phyloP scores from a whole-genome alignment of 2,888 invertebrate species.

The Alcis repandata region DNA sequence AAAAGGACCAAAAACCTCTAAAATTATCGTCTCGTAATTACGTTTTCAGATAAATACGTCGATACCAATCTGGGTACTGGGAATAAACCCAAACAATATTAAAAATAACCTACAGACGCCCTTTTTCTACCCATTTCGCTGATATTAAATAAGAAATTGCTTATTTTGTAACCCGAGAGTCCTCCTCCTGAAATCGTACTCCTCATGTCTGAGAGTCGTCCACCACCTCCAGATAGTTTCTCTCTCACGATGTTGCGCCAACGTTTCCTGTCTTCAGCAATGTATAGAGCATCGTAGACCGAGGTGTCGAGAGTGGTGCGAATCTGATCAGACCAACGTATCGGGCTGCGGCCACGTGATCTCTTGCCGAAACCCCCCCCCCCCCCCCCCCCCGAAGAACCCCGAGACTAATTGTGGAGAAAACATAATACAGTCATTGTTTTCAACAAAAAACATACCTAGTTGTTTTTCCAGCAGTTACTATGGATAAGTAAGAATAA shows the following conservation, averaged over 20 bases:
- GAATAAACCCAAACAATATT: conserved; percentile 10
- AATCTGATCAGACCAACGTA: too few relatives aligned
- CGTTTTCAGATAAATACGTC: background rate
- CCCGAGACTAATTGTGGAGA: conserved; percentile 13
- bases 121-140: conserved; percentile 4
- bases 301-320: too few relatives aligned
- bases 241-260: too few relatives aligned
- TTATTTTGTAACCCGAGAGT: conserved; percentile 14
- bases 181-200: too few relatives aligned
- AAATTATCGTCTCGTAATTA: background rate
- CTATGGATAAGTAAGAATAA: background rate
- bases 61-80: background rate
- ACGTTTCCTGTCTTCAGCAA: too few relatives aligned
- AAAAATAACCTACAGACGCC: conserved; percentile 11
- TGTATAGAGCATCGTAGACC: too few relatives aligned
- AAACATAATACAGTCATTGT: conserved; percentile 12
- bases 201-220: too few relatives aligned
- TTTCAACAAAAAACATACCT: background rate
- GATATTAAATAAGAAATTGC: conserved; percentile 11
- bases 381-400: too few relatives aligned
- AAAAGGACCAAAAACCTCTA: background rate
- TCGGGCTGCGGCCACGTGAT: too few relatives aligned
- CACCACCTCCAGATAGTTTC: too few relatives aligned
- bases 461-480: background rate
- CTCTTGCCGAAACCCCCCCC: too few relatives aligned